phyloP scores from a whole-genome alignment of 2,797 vertebrate genomes.

The Enteromius treurensis region DNA sequence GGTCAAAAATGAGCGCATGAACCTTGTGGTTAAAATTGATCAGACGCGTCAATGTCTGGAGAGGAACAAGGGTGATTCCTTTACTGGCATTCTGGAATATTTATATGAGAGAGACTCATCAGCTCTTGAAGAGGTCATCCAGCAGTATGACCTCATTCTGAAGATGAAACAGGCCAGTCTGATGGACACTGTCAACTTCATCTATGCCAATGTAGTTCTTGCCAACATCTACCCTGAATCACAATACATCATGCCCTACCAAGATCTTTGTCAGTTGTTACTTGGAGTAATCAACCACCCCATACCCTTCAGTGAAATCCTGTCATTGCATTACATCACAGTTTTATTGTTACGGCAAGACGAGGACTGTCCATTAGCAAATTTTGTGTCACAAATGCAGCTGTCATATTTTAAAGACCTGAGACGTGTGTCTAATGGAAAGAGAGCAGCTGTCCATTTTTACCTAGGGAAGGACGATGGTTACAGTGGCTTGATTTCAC shows the following conservation, averaged over 20 bases:
- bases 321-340: slow-evolving; percentile 66
- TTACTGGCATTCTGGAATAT: slow-evolving; percentile 62
- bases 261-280: rapidly evolving
- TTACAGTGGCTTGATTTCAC: slow-evolving; percentile 62
- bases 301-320: slow-evolving; percentile 16
- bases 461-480: slow-evolving; percentile 66
- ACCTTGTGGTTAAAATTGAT: neutral
- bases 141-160: slow-evolving; percentile 4
- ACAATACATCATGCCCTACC: neutral
- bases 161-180: rapidly evolving
- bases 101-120: slow-evolving; percentile 50
- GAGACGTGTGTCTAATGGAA: slow-evolving; percentile 66
- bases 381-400: slow-evolving; percentile 64
- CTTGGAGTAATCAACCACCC: rapidly evolving
- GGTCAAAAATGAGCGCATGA: slow-evolving; percentile 40
- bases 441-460: slow-evolving; percentile 69
- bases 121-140: slow-evolving; percentile 56
- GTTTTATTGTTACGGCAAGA: slow-evolving; percentile 68
- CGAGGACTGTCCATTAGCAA: rapidly evolving
- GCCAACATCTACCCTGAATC: slow-evolving; percentile 63
- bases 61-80: slow-evolving; percentile 65
- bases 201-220: slow-evolving; percentile 70
- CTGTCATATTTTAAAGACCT: slow-evolving; percentile 56
- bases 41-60: slow-evolving; percentile 61
- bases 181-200: slow-evolving; percentile 65